Percentiles rank a stretch among this genome's conserved stretches.
Evolutionary conservation across 2,113 vertebrate species (phyloP).

Genomic region (Poicephalus meyeri): DNA sequence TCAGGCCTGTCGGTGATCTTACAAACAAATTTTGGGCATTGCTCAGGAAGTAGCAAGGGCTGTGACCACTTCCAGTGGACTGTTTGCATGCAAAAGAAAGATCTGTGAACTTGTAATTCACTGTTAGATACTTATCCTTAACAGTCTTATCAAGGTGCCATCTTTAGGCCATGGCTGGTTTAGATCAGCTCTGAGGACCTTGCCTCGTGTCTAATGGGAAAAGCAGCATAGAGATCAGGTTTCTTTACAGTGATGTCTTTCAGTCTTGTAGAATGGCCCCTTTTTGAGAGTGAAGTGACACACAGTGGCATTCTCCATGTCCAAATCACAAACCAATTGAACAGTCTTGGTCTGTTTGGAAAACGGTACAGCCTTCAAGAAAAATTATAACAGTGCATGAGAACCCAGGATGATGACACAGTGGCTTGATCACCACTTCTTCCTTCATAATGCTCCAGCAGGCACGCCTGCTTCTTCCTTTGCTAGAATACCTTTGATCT

Average conservation of each 20-base stretch:
- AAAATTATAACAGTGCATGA: neutral
- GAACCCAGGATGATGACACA: neutral
- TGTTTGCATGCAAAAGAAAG: neutral
- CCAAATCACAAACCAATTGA: neutral
- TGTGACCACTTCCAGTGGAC: neutral
- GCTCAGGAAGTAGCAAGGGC: neutral
- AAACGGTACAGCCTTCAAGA: neutral
- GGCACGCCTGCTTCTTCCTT: neutral
- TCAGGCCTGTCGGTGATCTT: neutral
- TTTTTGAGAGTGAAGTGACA: neutral
- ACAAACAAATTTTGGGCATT: neutral
- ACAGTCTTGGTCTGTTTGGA: neutral
- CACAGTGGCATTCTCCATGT: neutral
- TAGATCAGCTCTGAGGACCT: neutral
- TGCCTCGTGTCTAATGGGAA: neutral
- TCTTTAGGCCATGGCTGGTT: neutral
- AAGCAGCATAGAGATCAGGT: neutral
- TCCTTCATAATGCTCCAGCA: neutral
- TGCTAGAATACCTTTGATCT: neutral
- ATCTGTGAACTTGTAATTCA: neutral
- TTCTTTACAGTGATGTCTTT: neutral
- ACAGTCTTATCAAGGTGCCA: neutral
- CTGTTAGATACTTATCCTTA: neutral
- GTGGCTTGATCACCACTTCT: neutral
- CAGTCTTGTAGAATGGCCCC: neutral